These are phyloP conservation scores for Semaprochilodus insignis DNA, from an alignment of 2,797 vertebrate genomes.

Conservation along the genomic window DNA sequence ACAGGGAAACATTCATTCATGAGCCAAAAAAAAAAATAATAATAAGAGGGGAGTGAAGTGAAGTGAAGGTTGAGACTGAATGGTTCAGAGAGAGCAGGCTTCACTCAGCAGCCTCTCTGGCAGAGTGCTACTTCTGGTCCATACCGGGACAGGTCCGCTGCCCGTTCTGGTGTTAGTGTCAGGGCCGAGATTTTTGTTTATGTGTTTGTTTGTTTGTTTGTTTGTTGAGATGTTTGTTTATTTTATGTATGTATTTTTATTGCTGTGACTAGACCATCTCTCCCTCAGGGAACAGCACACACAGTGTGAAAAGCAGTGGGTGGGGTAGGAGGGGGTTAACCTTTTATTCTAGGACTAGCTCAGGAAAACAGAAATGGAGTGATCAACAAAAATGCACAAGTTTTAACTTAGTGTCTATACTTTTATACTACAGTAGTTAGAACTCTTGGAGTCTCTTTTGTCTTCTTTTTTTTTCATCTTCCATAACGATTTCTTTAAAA, in stretches of 20 bases:
- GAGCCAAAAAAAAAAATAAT: conserved; percentile 82
- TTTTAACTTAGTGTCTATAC: conserved; percentile 99
- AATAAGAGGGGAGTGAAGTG: conserved; percentile 77
- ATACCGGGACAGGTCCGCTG: conserved; percentile 84
- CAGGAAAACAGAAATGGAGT: conserved; percentile 95
- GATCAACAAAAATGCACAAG: conserved; percentile 99
- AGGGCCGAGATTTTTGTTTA: conserved; percentile 75
- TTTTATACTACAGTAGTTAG: conserved; percentile 99
- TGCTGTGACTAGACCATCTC: conserved; percentile 93
- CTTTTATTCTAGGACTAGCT: conserved; percentile 98
- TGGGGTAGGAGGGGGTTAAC: conserved; percentile 82
- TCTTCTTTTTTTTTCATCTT: conserved; percentile 73
- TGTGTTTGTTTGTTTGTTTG: conserved; percentile 73
- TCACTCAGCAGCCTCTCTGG: conserved; percentile 82
- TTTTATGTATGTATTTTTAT: conserved; percentile 78
- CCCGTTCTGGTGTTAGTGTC: conserved; percentile 84
- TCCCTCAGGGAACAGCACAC: conserved; percentile 98
- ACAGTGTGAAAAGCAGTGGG: conserved; percentile 92
- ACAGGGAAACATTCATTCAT: conserved; percentile 94
- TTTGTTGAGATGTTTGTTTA: conserved; percentile 74
- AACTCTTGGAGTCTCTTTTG: conserved; percentile 97
- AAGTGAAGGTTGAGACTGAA: conserved; percentile 77
- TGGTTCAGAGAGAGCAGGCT: conserved; percentile 78
- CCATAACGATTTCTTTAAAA: conserved; percentile 84
- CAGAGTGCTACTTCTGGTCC: conserved; percentile 86